Evolutionary conservation across 2,797 vertebrate species (phyloP).

Genomic region (Sparus aurata): DNA sequence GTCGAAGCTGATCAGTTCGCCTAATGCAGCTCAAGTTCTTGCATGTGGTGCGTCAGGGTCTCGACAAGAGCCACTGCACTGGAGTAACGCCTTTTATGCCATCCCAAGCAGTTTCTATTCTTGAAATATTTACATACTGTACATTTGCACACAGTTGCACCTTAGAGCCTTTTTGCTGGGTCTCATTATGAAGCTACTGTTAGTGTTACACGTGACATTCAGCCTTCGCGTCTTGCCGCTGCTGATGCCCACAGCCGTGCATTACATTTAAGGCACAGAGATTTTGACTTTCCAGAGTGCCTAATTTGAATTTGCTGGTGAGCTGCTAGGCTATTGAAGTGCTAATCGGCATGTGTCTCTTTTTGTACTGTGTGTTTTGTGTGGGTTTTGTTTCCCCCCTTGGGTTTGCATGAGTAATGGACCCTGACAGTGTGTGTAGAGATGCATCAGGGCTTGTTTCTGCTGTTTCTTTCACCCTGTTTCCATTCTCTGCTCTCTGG

Average conservation of each 20-base stretch:
- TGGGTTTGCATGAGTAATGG: constrained; percentile 72
- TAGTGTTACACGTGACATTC: background rate
- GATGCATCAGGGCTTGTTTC: constrained; percentile 77
- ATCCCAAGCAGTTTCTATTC: background rate
- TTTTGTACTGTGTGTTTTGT: constrained; percentile 15
- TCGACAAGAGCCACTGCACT: background rate
- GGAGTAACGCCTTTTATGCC: background rate
- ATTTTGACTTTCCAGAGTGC: background rate
- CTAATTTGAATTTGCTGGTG: constrained; percentile 10
- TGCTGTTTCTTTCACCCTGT: constrained; percentile 64
- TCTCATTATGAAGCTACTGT: background rate
- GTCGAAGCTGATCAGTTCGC: background rate
- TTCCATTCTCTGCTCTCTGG: constrained; percentile 62
- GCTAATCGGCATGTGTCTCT: constrained; percentile 26
- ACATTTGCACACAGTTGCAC: background rate
- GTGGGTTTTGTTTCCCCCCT: constrained; percentile 31
- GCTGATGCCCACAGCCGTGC: background rate
- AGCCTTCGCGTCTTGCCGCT: background rate
- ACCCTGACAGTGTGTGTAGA: constrained; percentile 72
- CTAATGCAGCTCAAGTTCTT: background rate
- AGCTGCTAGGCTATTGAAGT: constrained; percentile 12
- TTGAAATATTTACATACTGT: background rate
- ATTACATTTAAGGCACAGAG: background rate
- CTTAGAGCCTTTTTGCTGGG: background rate
- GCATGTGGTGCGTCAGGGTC: constrained; percentile 12